These are phyloP conservation scores for Percopsis omiscomaycus DNA, from an alignment of 2,797 vertebrate genomes.

Conservation along the genomic window DNA sequence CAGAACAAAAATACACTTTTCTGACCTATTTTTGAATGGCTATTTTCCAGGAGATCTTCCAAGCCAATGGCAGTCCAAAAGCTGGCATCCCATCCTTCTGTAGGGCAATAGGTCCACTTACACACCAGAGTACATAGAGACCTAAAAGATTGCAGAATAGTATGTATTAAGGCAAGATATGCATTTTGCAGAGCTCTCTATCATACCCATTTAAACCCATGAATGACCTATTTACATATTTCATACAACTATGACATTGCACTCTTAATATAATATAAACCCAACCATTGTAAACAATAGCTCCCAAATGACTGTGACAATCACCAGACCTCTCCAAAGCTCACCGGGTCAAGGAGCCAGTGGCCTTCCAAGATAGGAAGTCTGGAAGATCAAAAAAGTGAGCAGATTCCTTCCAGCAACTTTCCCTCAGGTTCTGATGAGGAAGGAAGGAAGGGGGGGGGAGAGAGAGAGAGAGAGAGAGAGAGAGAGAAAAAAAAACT, in stretches of 20 bases:
- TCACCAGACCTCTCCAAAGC: neutral
- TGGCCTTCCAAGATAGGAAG: conserved; percentile 96
- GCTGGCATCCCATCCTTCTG: conserved; percentile 86
- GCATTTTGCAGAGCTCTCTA: neutral
- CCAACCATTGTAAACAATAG: neutral
- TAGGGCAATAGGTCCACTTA: conserved; percentile 91
- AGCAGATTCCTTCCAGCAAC: conserved; percentile 85
- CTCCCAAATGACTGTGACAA: too few species aligned
- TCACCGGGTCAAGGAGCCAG: conserved; percentile 89
- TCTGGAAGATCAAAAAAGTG: conserved; percentile 96
- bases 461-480: too few species aligned
- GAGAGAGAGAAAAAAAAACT: too few species aligned
- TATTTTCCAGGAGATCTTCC: conserved; percentile 84
- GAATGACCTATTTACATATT: neutral
- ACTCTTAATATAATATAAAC: neutral
- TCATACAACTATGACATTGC: neutral
- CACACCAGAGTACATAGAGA: conserved; percentile 94
- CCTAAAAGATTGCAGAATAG: conserved; percentile 60
- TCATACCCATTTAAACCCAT: neutral
- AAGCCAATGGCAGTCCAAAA: conserved; percentile 89
- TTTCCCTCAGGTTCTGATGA: conserved; percentile 73
- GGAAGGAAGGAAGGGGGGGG: neutral
- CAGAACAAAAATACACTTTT: conserved; percentile 8
- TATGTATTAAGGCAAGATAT: neutral
- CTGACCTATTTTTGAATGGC: conserved; percentile 90